phyloP scores from a whole-genome alignment of 2,113 vertebrate species.

The Xyrauchen texanus region DNA sequence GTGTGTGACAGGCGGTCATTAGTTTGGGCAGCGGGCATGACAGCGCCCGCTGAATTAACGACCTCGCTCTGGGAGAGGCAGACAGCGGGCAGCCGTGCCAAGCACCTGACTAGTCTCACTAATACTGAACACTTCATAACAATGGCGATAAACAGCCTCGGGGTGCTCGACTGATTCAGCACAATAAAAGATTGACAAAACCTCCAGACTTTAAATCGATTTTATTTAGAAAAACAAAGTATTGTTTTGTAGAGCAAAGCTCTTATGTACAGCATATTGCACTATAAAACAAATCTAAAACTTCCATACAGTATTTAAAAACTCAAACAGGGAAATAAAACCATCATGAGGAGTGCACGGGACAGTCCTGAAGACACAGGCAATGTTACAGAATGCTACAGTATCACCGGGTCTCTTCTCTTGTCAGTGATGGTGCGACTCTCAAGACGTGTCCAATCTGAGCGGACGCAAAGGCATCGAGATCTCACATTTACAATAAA shows the following conservation, averaged over 20 bases:
- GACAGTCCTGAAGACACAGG: constrained; percentile 73
- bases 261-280: constrained; percentile 84
- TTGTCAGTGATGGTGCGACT: constrained; percentile 80
- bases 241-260: constrained; percentile 78
- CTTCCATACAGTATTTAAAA: constrained; percentile 74
- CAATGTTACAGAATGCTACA: constrained; percentile 86
- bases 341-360: constrained; percentile 74
- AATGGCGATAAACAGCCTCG: too few relatives aligned
- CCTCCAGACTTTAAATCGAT: constrained; percentile 70
- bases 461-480: constrained; percentile 57
- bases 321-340: constrained; percentile 42
- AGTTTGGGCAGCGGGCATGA: too few relatives aligned
- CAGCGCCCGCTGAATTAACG: too few relatives aligned
- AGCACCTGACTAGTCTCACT: too few relatives aligned
- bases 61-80: too few relatives aligned
- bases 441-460: constrained; percentile 74
- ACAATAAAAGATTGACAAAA: neutral
- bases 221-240: constrained; percentile 79
- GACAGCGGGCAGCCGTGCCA: too few relatives aligned
- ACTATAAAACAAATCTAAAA: constrained; percentile 78
- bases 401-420: constrained; percentile 81
- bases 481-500: constrained; percentile 24
- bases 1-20: too few relatives aligned
- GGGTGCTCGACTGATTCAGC: too few relatives aligned
- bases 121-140: too few relatives aligned